A percentile compares a stretch with the other conserved stretches of the same genome.
Evolutionary conservation across 2,113 vertebrate species (phyloP).

Genomic region (Lophochroa leadbeateri): DNA sequence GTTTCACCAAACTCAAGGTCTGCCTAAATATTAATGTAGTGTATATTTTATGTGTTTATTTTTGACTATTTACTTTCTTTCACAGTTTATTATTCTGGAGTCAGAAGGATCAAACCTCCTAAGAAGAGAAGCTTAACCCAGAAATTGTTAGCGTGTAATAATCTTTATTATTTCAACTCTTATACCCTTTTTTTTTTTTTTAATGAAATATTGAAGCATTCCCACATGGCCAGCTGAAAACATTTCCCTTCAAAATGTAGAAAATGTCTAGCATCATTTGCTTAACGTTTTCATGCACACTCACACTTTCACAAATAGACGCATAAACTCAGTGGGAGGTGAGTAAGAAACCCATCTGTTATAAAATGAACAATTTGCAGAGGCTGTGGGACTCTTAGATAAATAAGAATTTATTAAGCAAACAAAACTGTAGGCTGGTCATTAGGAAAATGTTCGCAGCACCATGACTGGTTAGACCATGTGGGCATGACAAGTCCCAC

Average conservation of each 20-base stretch:
- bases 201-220: neutral
- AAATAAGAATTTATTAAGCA: neutral
- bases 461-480: accelerated
- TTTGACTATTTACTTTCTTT: neutral
- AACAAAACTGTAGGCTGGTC: neutral
- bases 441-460: neutral
- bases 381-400: neutral
- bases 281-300: neutral
- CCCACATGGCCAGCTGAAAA: neutral
- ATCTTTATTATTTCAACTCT: neutral
- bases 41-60: neutral
- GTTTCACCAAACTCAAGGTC: neutral
- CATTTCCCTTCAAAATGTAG: neutral
- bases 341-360: neutral
- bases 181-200: neutral
- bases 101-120: neutral
- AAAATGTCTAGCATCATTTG: neutral
- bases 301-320: neutral
- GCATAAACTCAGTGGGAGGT: neutral
- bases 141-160: neutral
- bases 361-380: neutral
- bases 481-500: neutral
- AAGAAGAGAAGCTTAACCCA: neutral
- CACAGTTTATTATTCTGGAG: neutral
- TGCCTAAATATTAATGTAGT: neutral